A percentile compares a stretch with the other conserved stretches of the same genome.
These are phyloP conservation scores for Epirrita christyi DNA, from an alignment of 2,888 invertebrate genomes.

Conservation along the genomic window DNA sequence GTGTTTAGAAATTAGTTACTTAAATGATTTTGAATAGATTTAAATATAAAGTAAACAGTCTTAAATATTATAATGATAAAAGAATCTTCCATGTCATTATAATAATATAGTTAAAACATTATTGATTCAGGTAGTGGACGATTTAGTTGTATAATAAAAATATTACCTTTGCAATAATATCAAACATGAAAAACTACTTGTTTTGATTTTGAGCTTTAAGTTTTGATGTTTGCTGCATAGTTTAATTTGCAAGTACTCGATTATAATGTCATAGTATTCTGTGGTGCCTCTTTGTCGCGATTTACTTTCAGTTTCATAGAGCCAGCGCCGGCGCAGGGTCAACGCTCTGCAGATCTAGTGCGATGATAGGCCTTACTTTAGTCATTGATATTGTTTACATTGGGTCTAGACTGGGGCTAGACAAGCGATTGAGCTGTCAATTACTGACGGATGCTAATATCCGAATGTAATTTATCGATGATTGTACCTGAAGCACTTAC, in stretches of 20 bases:
- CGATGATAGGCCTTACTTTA: constrained; percentile 43
- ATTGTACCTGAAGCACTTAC: too few relatives aligned
- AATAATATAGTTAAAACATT: not conserved
- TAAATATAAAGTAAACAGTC: not conserved
- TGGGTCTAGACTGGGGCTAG: constrained; percentile 41
- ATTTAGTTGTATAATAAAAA: not conserved
- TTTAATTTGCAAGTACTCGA: not conserved
- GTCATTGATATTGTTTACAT: constrained; percentile 52
- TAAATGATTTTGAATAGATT: constrained; percentile 5
- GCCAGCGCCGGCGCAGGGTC: constrained; percentile 50
- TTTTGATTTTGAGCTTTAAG: too few relatives aligned
- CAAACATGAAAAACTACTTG: too few relatives aligned
- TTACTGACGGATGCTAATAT: constrained; percentile 2
- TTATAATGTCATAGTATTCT: not conserved
- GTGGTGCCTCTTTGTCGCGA: constrained; percentile 47
- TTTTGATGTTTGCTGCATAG: too few relatives aligned
- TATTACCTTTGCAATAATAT: not conserved
- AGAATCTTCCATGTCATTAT: too few relatives aligned
- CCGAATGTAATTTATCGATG: too few relatives aligned
- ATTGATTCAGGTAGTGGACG: not conserved
- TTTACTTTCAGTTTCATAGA: constrained; percentile 62
- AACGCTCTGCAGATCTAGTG: constrained; percentile 56
- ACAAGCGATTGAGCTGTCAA: constrained; percentile 28
- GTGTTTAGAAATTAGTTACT: constrained; percentile 6
- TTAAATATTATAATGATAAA: not conserved